Percentiles rank a stretch among this genome's conserved stretches.
These are phyloP conservation scores for Palythoa grandis DNA, from an alignment of 92 coral and sea anemone genomes.

Conservation along the genomic window DNA sequence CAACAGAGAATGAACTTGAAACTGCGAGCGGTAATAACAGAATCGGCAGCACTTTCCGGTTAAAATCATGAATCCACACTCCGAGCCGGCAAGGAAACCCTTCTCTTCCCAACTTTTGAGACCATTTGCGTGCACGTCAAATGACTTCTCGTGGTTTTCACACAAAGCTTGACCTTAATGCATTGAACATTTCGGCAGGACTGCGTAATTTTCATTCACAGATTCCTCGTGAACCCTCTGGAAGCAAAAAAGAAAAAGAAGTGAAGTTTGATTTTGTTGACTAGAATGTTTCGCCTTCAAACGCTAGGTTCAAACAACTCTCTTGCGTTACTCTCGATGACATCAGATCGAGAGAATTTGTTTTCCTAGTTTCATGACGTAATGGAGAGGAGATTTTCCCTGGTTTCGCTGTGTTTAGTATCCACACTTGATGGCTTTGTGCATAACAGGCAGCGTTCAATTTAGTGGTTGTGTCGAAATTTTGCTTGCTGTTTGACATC, in stretches of 20 bases:
- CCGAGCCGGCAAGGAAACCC: slow-evolving; percentile 16
- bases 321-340: slow-evolving; percentile 29
- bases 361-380: slow-evolving; percentile 39
- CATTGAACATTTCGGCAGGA: not conserved
- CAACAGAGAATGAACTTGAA: slow-evolving; percentile 1
- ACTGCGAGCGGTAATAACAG: not conserved
- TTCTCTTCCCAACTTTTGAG: slow-evolving; percentile 19
- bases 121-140: slow-evolving; percentile 28
- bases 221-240: not conserved
- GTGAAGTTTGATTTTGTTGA: not conserved
- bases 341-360: slow-evolving; percentile 46
- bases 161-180: not conserved
- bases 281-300: not conserved
- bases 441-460: slow-evolving; percentile 50
- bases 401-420: slow-evolving; percentile 31
- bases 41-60: slow-evolving; percentile 27
- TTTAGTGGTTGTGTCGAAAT: not conserved
- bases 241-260: not conserved
- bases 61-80: slow-evolving; percentile 41
- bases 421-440: slow-evolving; percentile 46
- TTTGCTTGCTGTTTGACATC: not conserved
- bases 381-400: slow-evolving; percentile 42
- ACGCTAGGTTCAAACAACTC: slow-evolving; percentile 10
- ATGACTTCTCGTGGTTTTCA: slow-evolving; percentile 1
- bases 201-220: slow-evolving; percentile 3